Evolutionary conservation across 2,113 vertebrate genomes (phyloP).

Genomic region (Phoxinus phoxinus): DNA sequence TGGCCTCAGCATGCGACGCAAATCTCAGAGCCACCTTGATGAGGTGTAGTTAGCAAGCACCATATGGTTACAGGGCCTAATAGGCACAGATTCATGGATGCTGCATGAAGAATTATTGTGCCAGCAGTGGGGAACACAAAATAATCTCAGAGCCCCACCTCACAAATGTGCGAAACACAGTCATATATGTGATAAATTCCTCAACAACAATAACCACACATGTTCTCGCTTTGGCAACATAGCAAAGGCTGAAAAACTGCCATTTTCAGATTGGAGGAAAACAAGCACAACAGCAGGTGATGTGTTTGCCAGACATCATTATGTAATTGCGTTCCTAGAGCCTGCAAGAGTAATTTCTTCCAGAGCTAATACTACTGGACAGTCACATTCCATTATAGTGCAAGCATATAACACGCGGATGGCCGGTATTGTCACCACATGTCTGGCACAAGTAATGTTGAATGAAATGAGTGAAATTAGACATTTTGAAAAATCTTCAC

Average conservation of each 20-base stretch:
- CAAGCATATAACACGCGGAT: background rate
- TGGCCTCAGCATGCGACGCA: slow-evolving; percentile 1
- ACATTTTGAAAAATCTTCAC: no score
- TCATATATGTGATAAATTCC: slow-evolving; percentile 42
- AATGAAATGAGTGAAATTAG: background rate
- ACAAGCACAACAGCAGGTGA: slow-evolving; percentile 31
- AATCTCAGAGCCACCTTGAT: slow-evolving; percentile 38
- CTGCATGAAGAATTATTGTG: slow-evolving; percentile 10
- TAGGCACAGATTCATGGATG: slow-evolving; percentile 25
- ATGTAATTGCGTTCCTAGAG: slow-evolving; percentile 7
- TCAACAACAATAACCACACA: slow-evolving; percentile 38
- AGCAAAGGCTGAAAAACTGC: slow-evolving; percentile 25
- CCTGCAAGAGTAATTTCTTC: slow-evolving; percentile 25
- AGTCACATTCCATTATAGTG: slow-evolving; percentile 13
- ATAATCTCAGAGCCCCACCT: slow-evolving; percentile 25
- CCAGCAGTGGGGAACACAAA: slow-evolving; percentile 24
- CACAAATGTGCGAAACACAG: slow-evolving; percentile 25
- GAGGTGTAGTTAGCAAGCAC: slow-evolving; percentile 38
- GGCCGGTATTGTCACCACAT: background rate
- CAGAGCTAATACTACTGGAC: slow-evolving; percentile 12
- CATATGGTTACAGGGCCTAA: slow-evolving; percentile 34
- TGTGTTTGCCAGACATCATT: slow-evolving; percentile 34
- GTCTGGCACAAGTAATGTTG: background rate
- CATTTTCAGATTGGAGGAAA: slow-evolving; percentile 34
- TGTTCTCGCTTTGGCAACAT: background rate